Percentiles rank a stretch among this genome's conserved stretches.
Conservation (phyloP, 1,140 invertebrate genomes). For the Antheraea mylitta region DNA sequence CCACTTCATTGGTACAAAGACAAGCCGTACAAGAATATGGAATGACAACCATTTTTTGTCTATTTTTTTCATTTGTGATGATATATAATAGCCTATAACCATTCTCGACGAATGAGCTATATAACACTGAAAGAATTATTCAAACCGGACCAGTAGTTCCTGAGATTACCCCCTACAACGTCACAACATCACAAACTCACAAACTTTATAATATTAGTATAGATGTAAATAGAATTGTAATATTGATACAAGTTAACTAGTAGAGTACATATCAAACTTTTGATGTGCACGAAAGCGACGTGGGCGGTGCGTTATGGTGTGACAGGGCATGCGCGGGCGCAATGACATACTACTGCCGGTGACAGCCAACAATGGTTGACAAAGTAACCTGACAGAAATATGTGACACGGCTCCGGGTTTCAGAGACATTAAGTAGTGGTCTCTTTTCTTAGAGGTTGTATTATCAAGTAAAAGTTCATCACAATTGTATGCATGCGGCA, state of each 20-base stretch:
- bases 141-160: no score
- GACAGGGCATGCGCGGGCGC: slow-evolving; percentile 31
- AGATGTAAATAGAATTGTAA: not conserved
- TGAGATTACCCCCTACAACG: no score
- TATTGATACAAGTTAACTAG: not conserved
- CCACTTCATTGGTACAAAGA: no score
- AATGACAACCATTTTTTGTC: no score
- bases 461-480: not conserved
- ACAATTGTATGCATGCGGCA: no score
- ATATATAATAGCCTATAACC: no score
- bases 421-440: not conserved
- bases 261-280: not conserved
- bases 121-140: no score
- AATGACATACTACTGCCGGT: slow-evolving; percentile 34
- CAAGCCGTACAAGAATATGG: no score
- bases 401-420: not conserved
- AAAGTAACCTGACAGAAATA: slow-evolving; percentile 11
- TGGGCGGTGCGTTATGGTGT: slow-evolving; percentile 43
- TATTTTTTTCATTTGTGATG: no score
- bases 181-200: no score
- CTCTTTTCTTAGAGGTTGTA: not conserved
- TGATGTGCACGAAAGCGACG: slow-evolving; percentile 18
- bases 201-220: no score
- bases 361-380: slow-evolving; percentile 36
- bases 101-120: no score